These are phyloP conservation scores for Eupithecia vulgata DNA, from an alignment of 2,888 invertebrate species.

Conservation along the genomic window DNA sequence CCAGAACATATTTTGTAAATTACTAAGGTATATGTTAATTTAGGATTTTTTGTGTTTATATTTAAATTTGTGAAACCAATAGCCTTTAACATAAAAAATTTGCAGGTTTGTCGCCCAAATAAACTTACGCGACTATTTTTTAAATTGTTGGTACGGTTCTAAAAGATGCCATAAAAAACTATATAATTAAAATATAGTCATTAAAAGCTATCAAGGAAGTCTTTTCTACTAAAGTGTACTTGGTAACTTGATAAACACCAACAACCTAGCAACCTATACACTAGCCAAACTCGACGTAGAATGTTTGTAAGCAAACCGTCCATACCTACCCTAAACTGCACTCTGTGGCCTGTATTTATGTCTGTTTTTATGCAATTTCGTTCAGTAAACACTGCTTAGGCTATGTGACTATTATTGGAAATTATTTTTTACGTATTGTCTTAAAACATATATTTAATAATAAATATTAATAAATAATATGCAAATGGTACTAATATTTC, in stretches of 20 bases:
- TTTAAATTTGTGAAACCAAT: neutral
- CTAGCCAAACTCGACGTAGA: too few species aligned
- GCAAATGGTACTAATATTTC: too few species aligned
- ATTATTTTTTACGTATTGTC: too few species aligned
- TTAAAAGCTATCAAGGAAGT: neutral
- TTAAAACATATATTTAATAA: too few species aligned
- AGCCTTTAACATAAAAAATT: neutral
- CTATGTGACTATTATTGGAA: too few species aligned
- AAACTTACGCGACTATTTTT: neutral
- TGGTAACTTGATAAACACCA: neutral
- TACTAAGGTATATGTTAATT: slow-evolving; percentile 37
- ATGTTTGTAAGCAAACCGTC: too few species aligned
- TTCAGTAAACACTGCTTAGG: too few species aligned
- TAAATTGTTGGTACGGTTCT: neutral
- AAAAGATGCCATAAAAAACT: neutral
- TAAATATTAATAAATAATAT: too few species aligned
- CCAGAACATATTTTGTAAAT: slow-evolving; percentile 34
- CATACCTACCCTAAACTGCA: too few species aligned
- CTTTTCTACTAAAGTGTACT: neutral
- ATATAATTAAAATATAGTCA: neutral
- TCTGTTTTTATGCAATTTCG: too few species aligned
- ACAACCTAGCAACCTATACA: neutral
- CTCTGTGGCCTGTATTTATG: too few species aligned
- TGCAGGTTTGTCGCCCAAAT: neutral
- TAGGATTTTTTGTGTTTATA: slow-evolving; percentile 4